Percentiles rank a stretch among this genome's conserved stretches.
Evolutionary conservation across 1,140 invertebrate species (phyloP).

Genomic region (Drosophila pachea): DNA sequence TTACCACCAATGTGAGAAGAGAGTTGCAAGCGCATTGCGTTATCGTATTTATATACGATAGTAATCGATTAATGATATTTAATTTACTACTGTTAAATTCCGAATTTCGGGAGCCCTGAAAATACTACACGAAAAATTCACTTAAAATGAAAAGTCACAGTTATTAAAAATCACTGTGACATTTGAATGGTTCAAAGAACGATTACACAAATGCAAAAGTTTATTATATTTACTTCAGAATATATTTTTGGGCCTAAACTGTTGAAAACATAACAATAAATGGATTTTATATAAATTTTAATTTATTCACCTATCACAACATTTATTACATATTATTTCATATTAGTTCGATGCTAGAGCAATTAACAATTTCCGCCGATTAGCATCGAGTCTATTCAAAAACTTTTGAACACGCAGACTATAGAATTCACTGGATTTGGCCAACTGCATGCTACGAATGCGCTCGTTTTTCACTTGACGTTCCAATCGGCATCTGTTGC

Average conservation of each 20-base stretch:
- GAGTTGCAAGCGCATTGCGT: conserved; percentile 35
- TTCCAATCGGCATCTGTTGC: conserved; percentile 49
- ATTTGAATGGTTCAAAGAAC: neutral
- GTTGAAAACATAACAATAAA: neutral
- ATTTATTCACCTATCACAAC: conserved; percentile 36
- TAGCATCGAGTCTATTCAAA: conserved; percentile 54
- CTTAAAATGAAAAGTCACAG: neutral
- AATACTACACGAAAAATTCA: no score
- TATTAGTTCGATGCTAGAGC: conserved; percentile 42
- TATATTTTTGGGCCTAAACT: no score
- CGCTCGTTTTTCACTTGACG: conserved; percentile 36
- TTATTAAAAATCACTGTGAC: neutral
- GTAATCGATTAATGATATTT: conserved; percentile 12
- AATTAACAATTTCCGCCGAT: conserved; percentile 53
- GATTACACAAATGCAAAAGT: neutral
- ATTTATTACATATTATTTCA: conserved; percentile 7
- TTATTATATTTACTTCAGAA: no score
- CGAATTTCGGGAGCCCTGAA: neutral
- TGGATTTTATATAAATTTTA: neutral
- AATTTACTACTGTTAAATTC: neutral
- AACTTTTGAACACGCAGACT: conserved; percentile 60
- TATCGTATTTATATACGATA: conserved; percentile 25
- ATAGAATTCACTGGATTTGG: conserved; percentile 57
- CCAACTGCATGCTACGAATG: conserved; percentile 40
- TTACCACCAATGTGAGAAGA: conserved; percentile 48